Evolutionary conservation across 2,797 vertebrate species (phyloP), one percentile per base, ranked within the genome.

Genomic region (Cheirogaleus major): DNA sequence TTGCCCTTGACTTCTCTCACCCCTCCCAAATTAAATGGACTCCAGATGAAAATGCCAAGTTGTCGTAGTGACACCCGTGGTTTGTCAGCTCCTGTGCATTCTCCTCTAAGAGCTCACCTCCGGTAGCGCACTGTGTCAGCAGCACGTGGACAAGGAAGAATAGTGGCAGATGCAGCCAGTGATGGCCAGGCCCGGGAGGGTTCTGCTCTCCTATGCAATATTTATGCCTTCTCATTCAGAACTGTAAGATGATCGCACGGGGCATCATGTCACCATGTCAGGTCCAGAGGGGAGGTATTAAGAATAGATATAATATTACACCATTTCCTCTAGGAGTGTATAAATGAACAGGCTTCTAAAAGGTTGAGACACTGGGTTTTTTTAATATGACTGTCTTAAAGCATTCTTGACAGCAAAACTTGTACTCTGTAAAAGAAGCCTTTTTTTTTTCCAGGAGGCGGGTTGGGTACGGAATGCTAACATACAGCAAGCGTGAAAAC

Each of bases 1-100:
- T 98, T 97, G 96, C 97, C 96, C 97, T 81, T 98, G 98, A 97
- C 97, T 97, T 98, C 98, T 98, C 98, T 97, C 98, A 95, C 97
- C 97, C 96, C 96, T 98, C 98, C 81, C 98, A 98, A 98, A 98
- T 98, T 99, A 98, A 98, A 98, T 98, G 98, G 99, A 99, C 98
- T 99, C 98, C 99, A 99, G 98, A 99, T 99, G 98, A 99, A 99
- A 99, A 99, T 99, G 99, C 99, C 99, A 99, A 99, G 99, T 99
- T 98, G 97, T 97, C 94, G 91, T 98, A 99, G 99, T 99, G 99
- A 99, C 98, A 99, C 99, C 99, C 98, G 99, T 98, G 99, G 99
- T 99, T 99, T 99, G 99, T 99, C 98, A 98, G 99, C 99, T 99
- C 98, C 99, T 98, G 98, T 98, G 98, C 99, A 98, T 98, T 99